Evolutionary conservation across 64 coral and sea anemone genomes (phyloP).

Genomic region (Trachythela sp.): DNA sequence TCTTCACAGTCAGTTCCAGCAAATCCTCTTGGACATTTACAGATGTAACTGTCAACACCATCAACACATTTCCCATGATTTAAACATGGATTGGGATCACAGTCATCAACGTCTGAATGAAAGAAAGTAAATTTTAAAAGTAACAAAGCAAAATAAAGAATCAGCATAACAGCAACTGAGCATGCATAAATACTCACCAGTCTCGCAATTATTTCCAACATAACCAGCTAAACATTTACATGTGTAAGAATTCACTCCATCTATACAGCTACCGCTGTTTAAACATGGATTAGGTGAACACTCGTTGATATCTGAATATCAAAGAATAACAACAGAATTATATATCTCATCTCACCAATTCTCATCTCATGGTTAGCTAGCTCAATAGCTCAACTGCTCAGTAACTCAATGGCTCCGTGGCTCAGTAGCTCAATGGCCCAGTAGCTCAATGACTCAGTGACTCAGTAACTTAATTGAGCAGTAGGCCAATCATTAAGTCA

Average conservation of each 20-base stretch:
- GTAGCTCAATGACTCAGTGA: too few species aligned
- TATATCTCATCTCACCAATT: neutral
- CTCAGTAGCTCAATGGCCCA: too few species aligned
- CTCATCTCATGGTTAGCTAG: neutral
- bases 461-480: too few species aligned
- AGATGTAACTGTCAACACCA: neutral
- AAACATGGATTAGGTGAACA: slow-evolving; percentile 21
- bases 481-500: too few species aligned
- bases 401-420: too few species aligned
- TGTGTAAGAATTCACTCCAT: neutral
- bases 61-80: slow-evolving; percentile 34
- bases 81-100: slow-evolving; percentile 25
- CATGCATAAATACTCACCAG: slow-evolving; percentile 4
- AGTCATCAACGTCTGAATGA: slow-evolving; percentile 16
- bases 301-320: slow-evolving; percentile 29
- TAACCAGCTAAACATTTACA: slow-evolving; percentile 39
- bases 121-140: neutral
- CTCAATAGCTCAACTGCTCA: too few species aligned
- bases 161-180: neutral
- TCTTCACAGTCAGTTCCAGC: slow-evolving; percentile 25
- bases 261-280: slow-evolving; percentile 30
- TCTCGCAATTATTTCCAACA: slow-evolving; percentile 42
- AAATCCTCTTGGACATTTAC: slow-evolving; percentile 31
- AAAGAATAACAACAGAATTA: neutral
- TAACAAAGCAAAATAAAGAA: neutral